Evolutionary conservation across 2,113 vertebrate genomes (phyloP), one percentile per base, ranked within the genome.

Genomic region (Oostethus manadensis): DNA sequence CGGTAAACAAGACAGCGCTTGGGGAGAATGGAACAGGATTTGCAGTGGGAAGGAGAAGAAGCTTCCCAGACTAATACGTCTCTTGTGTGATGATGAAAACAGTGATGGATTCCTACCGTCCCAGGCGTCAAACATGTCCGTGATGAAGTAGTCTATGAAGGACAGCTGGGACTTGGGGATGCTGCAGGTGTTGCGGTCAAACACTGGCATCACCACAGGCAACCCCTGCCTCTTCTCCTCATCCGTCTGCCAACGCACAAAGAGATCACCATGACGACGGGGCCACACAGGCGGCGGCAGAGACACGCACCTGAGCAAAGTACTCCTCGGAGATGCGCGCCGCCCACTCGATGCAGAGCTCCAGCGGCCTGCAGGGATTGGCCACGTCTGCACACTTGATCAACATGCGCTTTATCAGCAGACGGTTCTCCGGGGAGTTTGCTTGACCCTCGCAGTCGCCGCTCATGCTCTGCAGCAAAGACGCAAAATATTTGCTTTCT

Each of bases 101-200:
- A 35, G 29, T 53, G 20, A 10, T 10, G 15, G 6, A 6, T 11
- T 60, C 91, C 92, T 88, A 97, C 96, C 94, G 68, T 98, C 95
- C 96, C 94, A 98, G 0, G 95, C 94, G 35, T 97, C 93, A 9
- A 98, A 98, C 96, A 98, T 98, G 68, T 98, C 94, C 8, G 90
- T 95, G 89, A 98, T 94, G 88, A 98, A 98, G 86, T 98, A 98
- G 84, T 98, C 96, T 26, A 98, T 98, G 81, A 98, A 98, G 82
- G 96, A 98, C 76, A 98, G 94, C 73, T 98, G 96, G 71, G 96
- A 98, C 83, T 97, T 98, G 69, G 95, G 96, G 51, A 98, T 92
- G 76, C 95, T 98, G 79, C 96, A 98, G 76, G 93, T 95, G 69
- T 93, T 95, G 74, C 94, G 92, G 66, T 98, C 96, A 54, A 98